Base-by-base conservation (phyloP, 1,140 invertebrate genomes). In the Euwallacea fornicatus region DNA sequence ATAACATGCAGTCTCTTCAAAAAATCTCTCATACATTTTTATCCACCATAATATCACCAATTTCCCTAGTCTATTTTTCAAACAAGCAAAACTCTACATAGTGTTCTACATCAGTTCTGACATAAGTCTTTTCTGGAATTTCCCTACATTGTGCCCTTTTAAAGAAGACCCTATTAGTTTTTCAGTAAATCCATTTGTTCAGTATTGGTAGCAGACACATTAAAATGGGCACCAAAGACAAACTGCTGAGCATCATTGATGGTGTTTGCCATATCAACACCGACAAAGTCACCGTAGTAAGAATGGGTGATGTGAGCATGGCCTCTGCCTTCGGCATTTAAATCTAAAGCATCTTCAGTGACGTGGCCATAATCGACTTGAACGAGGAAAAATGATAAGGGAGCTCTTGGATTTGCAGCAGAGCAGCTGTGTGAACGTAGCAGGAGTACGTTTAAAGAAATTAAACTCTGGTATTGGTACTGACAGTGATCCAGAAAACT, bases 261-360 rank as follows among this genome's bases (percentile, higher is more conserved):
- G 70, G 66, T 7, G 7, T 41, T 15, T 62, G 46, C 47, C 46
- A 66, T 11, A 66, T 41, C 21, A 66, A 61, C 41, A 61, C 15
- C 44, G 88, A 87, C 78, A 96, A 96, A 85, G 86, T 96, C 42
- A 92, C 93, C 3, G 86, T 97, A 58, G 93, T 96, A 9, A 94
- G 94, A 55, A 89, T 92, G 10, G 94, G 94, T 3, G 92, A 95
- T 83, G 94, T 96, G 61, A 94, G 94, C 69, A 96, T 96, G 94
- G 94, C 94, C 4, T 93, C 92, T 77, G 93, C 93, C 41, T 94
- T 95, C 83, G 90, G 89, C 46, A 89, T 96, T 79, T 84, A 96
- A 54, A 90, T 92, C 7, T 91, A 94, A 83, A 83, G 88, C 66
- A 87, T 96, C 42, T 90, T 92, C 9, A 91, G 87, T 79, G 92